These are phyloP conservation scores for Lepidurus couesii DNA, from an alignment of 1,140 invertebrate genomes.

Conservation along the genomic window DNA sequence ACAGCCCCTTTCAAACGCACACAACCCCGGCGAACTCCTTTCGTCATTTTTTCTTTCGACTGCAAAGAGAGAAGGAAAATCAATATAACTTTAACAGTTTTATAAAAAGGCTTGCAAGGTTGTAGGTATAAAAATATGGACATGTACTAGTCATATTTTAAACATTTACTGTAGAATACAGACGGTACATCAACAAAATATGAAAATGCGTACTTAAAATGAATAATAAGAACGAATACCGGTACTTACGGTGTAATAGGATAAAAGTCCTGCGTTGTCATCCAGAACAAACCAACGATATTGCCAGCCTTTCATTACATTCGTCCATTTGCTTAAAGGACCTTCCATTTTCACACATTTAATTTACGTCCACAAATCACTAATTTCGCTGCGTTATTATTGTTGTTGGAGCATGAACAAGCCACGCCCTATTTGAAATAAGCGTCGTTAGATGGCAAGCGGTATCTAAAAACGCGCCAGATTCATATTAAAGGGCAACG, in stretches of 20 bases:
- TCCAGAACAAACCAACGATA: slow-evolving; percentile 99
- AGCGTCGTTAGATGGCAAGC: too few relatives aligned
- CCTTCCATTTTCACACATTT: slow-evolving; percentile 68
- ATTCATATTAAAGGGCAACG: too few relatives aligned
- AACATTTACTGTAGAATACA: too few relatives aligned
- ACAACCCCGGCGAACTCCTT: slow-evolving; percentile 90
- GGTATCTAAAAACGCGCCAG: too few relatives aligned
- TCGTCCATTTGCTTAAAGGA: slow-evolving; percentile 99
- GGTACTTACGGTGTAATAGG: slow-evolving; percentile 89
- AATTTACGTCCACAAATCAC: neutral
- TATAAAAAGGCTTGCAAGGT: neutral
- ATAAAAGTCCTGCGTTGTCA: slow-evolving; percentile 86
- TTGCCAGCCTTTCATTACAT: slow-evolving; percentile 99
- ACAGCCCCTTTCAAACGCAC: slow-evolving; percentile 88
- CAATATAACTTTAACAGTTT: neutral
- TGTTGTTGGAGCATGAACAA: neutral
- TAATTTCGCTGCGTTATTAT: slow-evolving; percentile 4
- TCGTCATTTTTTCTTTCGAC: slow-evolving; percentile 98
- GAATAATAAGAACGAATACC: slow-evolving; percentile 4
- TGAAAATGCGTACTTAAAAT: slow-evolving; percentile 11
- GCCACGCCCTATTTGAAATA: too few relatives aligned
- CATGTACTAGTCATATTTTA: too few relatives aligned
- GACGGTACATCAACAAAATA: neutral
- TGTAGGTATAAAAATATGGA: neutral
- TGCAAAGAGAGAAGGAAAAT: slow-evolving; percentile 49